Evolutionary conservation across 2,888 invertebrate genomes (phyloP), one percentile per base, ranked within the genome.

Genomic region (Polyploca ridens): DNA sequence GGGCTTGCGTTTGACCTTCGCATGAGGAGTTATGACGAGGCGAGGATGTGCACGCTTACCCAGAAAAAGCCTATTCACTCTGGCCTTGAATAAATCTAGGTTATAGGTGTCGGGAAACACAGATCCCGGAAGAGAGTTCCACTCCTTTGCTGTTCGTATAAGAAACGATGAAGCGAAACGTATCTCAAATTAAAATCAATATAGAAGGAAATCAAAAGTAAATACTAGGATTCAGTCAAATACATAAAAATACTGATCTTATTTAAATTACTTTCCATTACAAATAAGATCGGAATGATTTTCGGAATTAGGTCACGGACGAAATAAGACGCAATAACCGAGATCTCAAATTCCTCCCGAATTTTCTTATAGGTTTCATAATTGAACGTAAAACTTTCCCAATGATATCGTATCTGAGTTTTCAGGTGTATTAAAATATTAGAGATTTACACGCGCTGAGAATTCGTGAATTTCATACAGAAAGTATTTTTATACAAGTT

Each of bases 241-340:
- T 49, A 49, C 16, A 49, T 49, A 49, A 49, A 49, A 49, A 16
- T 14, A 7, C 49, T 16, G 19, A 54, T 8, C 14, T 7, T 54
- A 19, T 19, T 54, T n/a, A 16, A 54, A 54, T 54, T 54, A 54
- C 16, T 54, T 54, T 54, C 54, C 10, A 19, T 54, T 19, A 19
- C 19, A 8, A 54, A 54, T 54, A 19, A 54, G 19, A 54, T 54
- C 54, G 10, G 54, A 54, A 54, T 19, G 8, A 54, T 54, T 54
- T 54, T 54, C 19, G 19, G 54, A 54, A 19, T 54, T 54, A 54
- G 54, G 54, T 54, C 54, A 54, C 16, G 54, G 54, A 54, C 19
- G 54, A 10, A 54, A 54, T 54, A 54, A 54, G 14, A 54, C 54
- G 14, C 54, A 19, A 19, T 54, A 54, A 54, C 54, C 19, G 54